A percentile compares a stretch with the other conserved stretches of the same genome.
phyloP scores from a whole-genome alignment of 1,140 invertebrate genomes.

The Drosophila ercepeae region DNA sequence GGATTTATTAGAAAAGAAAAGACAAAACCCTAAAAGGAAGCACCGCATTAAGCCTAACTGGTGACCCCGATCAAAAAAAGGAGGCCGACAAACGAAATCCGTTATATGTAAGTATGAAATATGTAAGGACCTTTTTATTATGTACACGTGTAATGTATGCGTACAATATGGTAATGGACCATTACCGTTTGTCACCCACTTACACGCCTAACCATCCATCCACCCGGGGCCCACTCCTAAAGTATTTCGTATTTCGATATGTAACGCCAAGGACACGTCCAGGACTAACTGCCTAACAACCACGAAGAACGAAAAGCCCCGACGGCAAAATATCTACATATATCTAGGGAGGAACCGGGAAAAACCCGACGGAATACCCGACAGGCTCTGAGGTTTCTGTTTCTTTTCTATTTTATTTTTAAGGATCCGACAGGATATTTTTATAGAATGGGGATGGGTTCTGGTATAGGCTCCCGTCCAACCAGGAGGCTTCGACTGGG shows the following conservation, averaged over 20 bases:
- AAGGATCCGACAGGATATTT: not conserved
- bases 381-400: not conserved
- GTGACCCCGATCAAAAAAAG: conserved; percentile 39
- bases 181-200: conserved; percentile 53
- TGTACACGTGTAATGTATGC: conserved; percentile 50
- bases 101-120: conserved; percentile 6
- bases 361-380: conserved; percentile 56
- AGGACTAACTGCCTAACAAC: conserved; percentile 39
- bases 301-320: conserved; percentile 46
- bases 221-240: not conserved
- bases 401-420: not conserved
- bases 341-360: conserved; percentile 19
- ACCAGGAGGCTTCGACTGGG: conserved; percentile 62
- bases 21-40: conserved; percentile 8
- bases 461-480: conserved; percentile 39
- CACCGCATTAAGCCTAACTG: conserved; percentile 9
- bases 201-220: conserved; percentile 16
- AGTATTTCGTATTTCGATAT: conserved; percentile 24
- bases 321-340: conserved; percentile 49
- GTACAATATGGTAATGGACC: conserved; percentile 54
- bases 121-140: conserved; percentile 46
- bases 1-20: too few species aligned
- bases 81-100: conserved; percentile 17
- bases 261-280: conserved; percentile 54
- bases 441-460: conserved; percentile 8